Evolutionary conservation across 1,140 invertebrate species (phyloP), one percentile per base, ranked within the genome.

Genomic region (Tetragnatha versicolor): DNA sequence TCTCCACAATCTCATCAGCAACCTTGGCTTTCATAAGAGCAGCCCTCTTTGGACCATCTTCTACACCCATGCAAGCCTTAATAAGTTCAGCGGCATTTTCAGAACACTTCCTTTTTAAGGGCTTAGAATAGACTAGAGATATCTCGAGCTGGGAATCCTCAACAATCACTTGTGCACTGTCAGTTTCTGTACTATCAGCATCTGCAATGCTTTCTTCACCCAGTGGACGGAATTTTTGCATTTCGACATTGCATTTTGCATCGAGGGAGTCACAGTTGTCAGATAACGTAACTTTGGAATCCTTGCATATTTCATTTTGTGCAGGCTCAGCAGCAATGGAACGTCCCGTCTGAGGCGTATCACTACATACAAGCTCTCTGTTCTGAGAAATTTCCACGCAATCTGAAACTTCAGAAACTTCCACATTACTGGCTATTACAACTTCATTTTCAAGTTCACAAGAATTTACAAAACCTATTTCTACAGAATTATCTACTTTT

Each of bases 61-160:
- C 90, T 33, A 91, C 86, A 49, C 89, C 90, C 86, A 91, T 91
- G 83, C 90, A 91, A 72, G 89, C 89, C 84, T 91, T 91, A 65
- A 91, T 90, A 42, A 91, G 84, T 85, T 91, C 90, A 27, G 88
- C 88, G 42, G 90, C 89, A 83, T 90, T 91, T 82, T 91, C 91
- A 33, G 89, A 90, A 82, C 89, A 90, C 86, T 91, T 91, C 82
- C 91, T 85, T 84, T 91, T 91, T 80, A 87, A 86, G 81, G 87
- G 84, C 83, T 86, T 81, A 82, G 79, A 84, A 84, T 82, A n/a
- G 68, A 81, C 75, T 77, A 78, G 73, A 81, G 68, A 63, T 63
- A 73, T 60, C 37, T 68, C 76, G 60, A 79, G 76, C 35, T 79
- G 61, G 49, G 63, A 69, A 47, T 79, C 53, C n/a, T 79, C 76